These are phyloP conservation scores for Patella vulgata DNA, from an alignment of 1,140 invertebrate species.

Conservation along the genomic window DNA sequence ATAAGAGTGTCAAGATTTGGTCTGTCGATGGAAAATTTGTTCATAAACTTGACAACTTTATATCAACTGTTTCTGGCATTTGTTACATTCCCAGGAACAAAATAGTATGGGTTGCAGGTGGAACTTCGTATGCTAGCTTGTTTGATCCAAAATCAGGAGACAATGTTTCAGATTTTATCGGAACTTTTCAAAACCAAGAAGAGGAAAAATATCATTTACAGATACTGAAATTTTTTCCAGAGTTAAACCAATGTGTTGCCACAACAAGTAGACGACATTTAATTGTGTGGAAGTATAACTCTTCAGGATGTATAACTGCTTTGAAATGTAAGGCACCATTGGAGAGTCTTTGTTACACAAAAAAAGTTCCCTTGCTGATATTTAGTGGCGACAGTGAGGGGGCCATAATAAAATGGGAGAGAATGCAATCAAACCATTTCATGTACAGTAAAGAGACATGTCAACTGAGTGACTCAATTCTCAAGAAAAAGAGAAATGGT, in stretches of 20 bases:
- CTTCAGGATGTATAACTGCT: conserved; percentile 64
- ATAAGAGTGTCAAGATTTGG: conserved; percentile 67
- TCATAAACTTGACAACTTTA: conserved; percentile 62
- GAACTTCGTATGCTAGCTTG: conserved; percentile 57
- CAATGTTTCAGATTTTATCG: conserved; percentile 66
- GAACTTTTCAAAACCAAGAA: conserved; percentile 61
- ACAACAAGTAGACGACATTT: conserved; percentile 61
- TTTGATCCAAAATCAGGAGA: conserved; percentile 67
- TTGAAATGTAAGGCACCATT: conserved; percentile 54
- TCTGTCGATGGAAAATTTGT: conserved; percentile 64
- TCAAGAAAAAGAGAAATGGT: conserved; percentile 51
- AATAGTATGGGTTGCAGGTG: conserved; percentile 63
- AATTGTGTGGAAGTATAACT: conserved; percentile 66
- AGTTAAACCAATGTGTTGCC: conserved; percentile 60
- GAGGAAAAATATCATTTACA: conserved; percentile 64
- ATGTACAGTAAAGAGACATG: no score
- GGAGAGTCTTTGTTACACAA: conserved; percentile 65
- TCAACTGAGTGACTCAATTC: conserved; percentile 49
- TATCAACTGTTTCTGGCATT: conserved; percentile 60
- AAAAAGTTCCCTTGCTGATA: conserved; percentile 62
- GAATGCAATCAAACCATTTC: conserved; percentile 66
- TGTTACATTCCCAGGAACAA: conserved; percentile 64
- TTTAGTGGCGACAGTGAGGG: conserved; percentile 64
- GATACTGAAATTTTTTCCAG: conserved; percentile 60
- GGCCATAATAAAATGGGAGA: conserved; percentile 65